A percentile compares a stretch with the other conserved stretches of the same genome.
These are phyloP conservation scores for Chiloscyllium plagiosum DNA, from an alignment of 2,113 vertebrate genomes.

Conservation along the genomic window DNA sequence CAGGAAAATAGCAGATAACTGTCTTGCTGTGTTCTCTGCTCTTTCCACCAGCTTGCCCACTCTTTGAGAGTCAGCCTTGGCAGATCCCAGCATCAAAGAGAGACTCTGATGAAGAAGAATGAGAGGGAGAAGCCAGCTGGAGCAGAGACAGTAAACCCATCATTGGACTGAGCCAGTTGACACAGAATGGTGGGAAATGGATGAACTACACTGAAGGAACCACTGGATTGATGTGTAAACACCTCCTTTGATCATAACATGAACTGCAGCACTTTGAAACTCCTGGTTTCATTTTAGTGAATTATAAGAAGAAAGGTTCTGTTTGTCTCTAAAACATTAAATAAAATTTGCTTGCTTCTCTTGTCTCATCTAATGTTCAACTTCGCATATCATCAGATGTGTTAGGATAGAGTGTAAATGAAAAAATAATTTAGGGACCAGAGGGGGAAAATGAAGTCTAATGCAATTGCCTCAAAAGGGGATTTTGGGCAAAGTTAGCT, in stretches of 20 bases:
- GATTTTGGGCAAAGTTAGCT: neutral
- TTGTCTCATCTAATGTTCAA: neutral
- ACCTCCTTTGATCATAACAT: neutral
- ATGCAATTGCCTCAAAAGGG: neutral
- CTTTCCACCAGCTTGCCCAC: slow-evolving; percentile 48
- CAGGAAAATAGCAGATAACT: neutral
- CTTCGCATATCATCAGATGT: neutral
- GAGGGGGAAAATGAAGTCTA: neutral
- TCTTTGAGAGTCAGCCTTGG: slow-evolving; percentile 58
- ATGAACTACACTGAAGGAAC: neutral
- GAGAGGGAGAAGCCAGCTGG: slow-evolving; percentile 22
- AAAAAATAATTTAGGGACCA: neutral
- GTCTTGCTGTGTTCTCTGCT: neutral
- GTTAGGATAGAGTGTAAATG: neutral
- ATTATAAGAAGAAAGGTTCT: neutral
- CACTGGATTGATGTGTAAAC: neutral
- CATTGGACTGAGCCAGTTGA: neutral
- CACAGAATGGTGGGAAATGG: neutral
- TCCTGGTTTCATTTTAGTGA: neutral
- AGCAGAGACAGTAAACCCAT: neutral
- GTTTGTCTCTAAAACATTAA: neutral
- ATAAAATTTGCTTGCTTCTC: neutral
- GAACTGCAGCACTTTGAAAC: neutral
- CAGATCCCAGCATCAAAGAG: slow-evolving; percentile 42
- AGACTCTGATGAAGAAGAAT: slow-evolving; percentile 44